Conservation (phyloP, 2,797 vertebrate species). For the Micromesistius poutassou region DNA sequence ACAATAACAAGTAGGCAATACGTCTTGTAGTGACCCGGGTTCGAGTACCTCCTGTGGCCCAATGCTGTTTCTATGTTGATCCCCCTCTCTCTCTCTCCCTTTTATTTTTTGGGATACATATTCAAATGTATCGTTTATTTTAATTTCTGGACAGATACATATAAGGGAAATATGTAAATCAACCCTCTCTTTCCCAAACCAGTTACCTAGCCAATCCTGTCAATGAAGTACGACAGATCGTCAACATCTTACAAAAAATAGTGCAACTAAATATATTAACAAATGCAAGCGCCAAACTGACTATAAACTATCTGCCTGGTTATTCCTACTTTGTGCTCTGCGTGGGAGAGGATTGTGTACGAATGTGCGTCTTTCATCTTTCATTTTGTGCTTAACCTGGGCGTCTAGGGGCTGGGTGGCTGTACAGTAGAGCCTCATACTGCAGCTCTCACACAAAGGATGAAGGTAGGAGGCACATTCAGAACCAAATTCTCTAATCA, state of each 20-base stretch:
- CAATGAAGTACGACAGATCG: neutral
- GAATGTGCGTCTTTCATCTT: neutral
- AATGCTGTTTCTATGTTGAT: neutral
- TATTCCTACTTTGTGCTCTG: neutral
- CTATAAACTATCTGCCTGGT: neutral
- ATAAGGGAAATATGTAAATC: neutral
- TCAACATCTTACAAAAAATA: neutral
- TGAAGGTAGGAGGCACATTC: constrained; percentile 35
- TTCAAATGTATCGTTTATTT: neutral
- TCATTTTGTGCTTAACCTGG: neutral
- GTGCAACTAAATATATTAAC: neutral
- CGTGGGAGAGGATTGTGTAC: neutral
- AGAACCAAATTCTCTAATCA: constrained; percentile 33
- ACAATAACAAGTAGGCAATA: neutral
- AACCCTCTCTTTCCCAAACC: neutral
- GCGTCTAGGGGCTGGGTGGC: neutral
- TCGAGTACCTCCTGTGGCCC: neutral
- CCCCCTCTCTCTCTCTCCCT: neutral
- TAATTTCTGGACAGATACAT: neutral
- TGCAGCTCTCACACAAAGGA: constrained; percentile 36
- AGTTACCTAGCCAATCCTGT: neutral
- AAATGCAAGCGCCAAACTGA: neutral
- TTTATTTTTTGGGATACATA: neutral
- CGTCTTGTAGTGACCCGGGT: neutral
- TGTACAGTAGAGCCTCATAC: neutral